A percentile compares a stretch with the other conserved stretches of the same genome.
These are phyloP conservation scores for Cebidichthys violaceus DNA, from an alignment of 2,113 vertebrate species.

Conservation along the genomic window DNA sequence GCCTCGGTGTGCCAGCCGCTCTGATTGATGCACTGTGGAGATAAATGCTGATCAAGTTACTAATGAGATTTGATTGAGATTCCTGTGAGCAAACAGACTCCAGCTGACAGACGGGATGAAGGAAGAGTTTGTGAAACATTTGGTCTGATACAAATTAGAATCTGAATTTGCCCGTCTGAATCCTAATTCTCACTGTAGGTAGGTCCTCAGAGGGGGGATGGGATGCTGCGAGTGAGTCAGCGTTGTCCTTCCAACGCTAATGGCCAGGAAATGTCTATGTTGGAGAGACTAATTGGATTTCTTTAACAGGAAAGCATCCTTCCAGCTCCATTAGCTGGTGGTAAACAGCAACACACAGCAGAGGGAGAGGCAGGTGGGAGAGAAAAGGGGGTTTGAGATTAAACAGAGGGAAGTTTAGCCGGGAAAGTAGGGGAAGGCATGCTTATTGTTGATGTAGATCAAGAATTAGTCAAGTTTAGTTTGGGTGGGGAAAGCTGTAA, in stretches of 20 bases:
- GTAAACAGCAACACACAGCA: conserved; percentile 69
- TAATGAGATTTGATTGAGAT: conserved; percentile 53
- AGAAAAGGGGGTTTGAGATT: neutral
- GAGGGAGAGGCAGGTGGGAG: conserved; percentile 48
- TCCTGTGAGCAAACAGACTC: conserved; percentile 39
- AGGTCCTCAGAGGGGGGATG: conserved; percentile 27
- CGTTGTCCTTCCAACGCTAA: conserved; percentile 62
- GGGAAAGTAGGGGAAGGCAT: neutral
- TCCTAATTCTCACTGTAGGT: conserved; percentile 21
- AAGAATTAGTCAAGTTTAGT: neutral
- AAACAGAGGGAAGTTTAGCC: neutral
- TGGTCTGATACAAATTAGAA: neutral
- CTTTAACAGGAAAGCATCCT: conserved; percentile 75
- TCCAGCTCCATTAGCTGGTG: conserved; percentile 74
- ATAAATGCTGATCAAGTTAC: conserved; percentile 59
- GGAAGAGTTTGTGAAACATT: conserved; percentile 36
- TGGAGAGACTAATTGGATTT: conserved; percentile 77
- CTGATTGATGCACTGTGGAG: conserved; percentile 47
- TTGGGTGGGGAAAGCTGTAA: neutral
- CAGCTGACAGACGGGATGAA: conserved; percentile 29
- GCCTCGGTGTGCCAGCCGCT: conserved; percentile 34
- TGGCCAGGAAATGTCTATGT: conserved; percentile 78
- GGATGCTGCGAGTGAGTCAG: conserved; percentile 59
- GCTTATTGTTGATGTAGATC: conserved; percentile 34
- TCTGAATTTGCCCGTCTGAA: neutral